Evolutionary conservation across 2,888 invertebrate species (phyloP).

Genomic region (Unio pictorum): DNA sequence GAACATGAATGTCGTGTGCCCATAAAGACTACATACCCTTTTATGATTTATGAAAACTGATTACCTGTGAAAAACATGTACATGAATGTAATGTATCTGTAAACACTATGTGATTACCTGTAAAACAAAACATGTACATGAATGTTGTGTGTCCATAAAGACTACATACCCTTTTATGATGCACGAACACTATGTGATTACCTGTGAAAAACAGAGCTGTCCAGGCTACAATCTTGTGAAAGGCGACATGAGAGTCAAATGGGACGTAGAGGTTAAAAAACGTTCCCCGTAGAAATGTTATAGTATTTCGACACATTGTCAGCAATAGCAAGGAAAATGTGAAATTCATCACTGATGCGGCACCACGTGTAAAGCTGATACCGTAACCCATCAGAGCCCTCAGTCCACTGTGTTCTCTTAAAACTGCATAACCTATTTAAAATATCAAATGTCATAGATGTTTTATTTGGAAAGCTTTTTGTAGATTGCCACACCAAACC

Average conservation of each 20-base stretch:
- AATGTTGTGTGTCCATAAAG: too few relatives aligned
- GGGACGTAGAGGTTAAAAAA: too few relatives aligned
- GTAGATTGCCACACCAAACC: neutral
- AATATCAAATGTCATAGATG: neutral
- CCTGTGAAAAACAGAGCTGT: slow-evolving; percentile 76
- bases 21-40: too few relatives aligned
- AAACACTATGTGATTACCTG: too few relatives aligned
- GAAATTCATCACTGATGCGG: slow-evolving; percentile 79
- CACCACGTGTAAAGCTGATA: slow-evolving; percentile 77
- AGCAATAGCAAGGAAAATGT: slow-evolving; percentile 76
- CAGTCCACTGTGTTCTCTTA: slow-evolving; percentile 77
- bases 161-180: neutral
- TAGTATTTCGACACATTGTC: slow-evolving; percentile 78
- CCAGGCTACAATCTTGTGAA: slow-evolving; percentile 73
- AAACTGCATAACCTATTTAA: slow-evolving; percentile 74
- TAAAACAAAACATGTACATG: too few relatives aligned
- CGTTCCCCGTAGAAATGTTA: slow-evolving; percentile 69
- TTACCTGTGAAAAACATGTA: too few relatives aligned
- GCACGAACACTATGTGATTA: slow-evolving; percentile 49
- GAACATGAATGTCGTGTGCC: too few relatives aligned
- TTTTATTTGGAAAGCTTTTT: neutral
- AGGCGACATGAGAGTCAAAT: too few relatives aligned
- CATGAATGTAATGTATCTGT: too few relatives aligned
- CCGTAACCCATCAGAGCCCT: slow-evolving; percentile 77
- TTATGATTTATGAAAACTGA: too few relatives aligned